Evolutionary conservation across 2,888 invertebrate species (phyloP).

Genomic region (Spodoptera exigua): DNA sequence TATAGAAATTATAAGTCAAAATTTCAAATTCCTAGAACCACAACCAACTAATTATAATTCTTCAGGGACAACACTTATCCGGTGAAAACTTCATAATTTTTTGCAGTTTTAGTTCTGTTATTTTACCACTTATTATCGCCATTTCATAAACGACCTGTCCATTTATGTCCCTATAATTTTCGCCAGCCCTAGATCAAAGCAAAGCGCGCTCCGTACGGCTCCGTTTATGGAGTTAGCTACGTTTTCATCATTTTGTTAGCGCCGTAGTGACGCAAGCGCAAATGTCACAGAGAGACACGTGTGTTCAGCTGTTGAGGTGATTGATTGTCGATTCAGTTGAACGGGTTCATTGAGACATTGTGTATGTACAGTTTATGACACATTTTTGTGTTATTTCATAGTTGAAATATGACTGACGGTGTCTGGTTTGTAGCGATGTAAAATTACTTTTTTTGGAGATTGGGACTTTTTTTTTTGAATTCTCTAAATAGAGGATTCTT

Average conservation of each 20-base stretch:
- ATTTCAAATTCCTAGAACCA: not conserved
- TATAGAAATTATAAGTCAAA: not conserved
- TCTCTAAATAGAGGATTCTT: too few relatives aligned
- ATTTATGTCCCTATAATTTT: too few relatives aligned
- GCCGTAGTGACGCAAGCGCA: slow-evolving; percentile 69
- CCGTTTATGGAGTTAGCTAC: slow-evolving; percentile 63
- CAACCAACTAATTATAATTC: too few relatives aligned
- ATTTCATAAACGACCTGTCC: too few relatives aligned
- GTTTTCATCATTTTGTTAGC: slow-evolving; percentile 76
- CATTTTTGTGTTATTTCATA: slow-evolving; percentile 1
- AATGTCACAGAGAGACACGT: slow-evolving; percentile 72
- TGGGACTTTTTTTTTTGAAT: too few relatives aligned
- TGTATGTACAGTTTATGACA: slow-evolving; percentile 7
- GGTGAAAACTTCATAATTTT: too few relatives aligned
- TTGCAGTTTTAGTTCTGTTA: too few relatives aligned
- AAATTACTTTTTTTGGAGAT: too few relatives aligned
- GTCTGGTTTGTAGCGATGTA: too few relatives aligned
- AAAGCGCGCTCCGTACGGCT: slow-evolving; percentile 57
- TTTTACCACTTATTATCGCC: too few relatives aligned
- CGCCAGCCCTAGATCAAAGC: slow-evolving; percentile 39
- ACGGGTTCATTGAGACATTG: slow-evolving; percentile 12
- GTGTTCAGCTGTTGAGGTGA: slow-evolving; percentile 49
- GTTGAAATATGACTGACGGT: too few relatives aligned
- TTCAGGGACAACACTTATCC: too few relatives aligned
- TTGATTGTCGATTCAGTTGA: slow-evolving; percentile 68